A percentile compares a stretch with the other conserved stretches of the same genome.
phyloP scores from a whole-genome alignment of 2,797 vertebrate species.

The Rallus crepitans region DNA sequence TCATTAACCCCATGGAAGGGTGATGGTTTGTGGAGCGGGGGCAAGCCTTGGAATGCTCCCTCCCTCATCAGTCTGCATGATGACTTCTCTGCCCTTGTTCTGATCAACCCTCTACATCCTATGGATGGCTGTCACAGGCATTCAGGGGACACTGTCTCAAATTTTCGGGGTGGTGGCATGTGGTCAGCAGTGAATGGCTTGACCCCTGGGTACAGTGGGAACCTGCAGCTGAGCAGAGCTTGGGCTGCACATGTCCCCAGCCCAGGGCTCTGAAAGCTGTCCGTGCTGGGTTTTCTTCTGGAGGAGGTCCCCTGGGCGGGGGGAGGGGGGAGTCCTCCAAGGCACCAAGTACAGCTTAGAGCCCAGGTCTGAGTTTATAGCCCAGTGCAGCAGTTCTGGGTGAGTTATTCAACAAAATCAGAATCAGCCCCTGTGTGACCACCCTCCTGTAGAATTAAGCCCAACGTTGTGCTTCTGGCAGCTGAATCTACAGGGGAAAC shows the following conservation, averaged over 20 bases:
- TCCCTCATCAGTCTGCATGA: rapidly evolving
- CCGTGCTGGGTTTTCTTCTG: background rate
- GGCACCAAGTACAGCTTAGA: background rate
- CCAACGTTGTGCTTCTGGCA: background rate
- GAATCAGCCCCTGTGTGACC: background rate
- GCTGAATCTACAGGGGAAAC: background rate
- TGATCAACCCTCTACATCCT: background rate
- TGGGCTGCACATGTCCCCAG: background rate
- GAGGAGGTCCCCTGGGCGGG: background rate
- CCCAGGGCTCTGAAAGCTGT: background rate
- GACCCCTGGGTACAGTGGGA: background rate
- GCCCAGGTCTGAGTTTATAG: background rate
- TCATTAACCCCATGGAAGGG: background rate
- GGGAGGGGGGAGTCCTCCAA: background rate
- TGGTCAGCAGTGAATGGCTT: background rate
- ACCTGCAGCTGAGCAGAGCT: background rate
- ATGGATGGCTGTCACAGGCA: rapidly evolving
- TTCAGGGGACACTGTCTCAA: background rate
- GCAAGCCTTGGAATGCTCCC: rapidly evolving
- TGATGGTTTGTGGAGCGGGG: background rate
- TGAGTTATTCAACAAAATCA: background rate
- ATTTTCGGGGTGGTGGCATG: rapidly evolving
- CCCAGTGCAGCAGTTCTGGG: background rate
- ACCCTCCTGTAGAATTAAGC: background rate
- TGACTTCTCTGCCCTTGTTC: background rate